Evolutionary conservation across 2,888 invertebrate species (phyloP).

Genomic region (Hyppa rectilinea): DNA sequence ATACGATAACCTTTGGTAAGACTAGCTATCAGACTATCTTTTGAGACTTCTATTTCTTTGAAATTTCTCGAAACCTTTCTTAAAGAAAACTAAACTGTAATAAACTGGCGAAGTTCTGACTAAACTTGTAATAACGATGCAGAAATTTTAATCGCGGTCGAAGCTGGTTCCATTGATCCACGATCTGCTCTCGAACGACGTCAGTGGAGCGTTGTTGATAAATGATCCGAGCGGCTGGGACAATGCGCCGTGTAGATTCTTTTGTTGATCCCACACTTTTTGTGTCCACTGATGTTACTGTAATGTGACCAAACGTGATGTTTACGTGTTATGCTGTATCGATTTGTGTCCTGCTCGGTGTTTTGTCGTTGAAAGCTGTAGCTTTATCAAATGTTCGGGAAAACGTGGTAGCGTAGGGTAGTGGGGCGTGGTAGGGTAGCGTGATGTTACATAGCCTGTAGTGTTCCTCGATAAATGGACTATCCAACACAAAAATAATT

Average conservation of each 20-base stretch:
- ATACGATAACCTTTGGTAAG: no score
- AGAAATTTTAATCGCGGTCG: slow-evolving; percentile 83
- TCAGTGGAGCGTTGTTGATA: slow-evolving; percentile 88
- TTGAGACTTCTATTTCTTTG: no score
- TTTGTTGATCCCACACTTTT: slow-evolving; percentile 87
- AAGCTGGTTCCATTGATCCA: slow-evolving; percentile 81
- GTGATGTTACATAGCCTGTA: no score
- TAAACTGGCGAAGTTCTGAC: slow-evolving; percentile 3
- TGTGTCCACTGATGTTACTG: slow-evolving; percentile 87
- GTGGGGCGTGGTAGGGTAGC: no score
- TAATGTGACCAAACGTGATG: slow-evolving; percentile 77
- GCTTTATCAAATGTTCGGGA: not conserved
- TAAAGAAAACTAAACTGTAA: not conserved
- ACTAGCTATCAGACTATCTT: no score
- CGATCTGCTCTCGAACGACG: slow-evolving; percentile 85
- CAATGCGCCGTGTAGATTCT: slow-evolving; percentile 89
- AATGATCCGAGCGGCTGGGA: slow-evolving; percentile 82
- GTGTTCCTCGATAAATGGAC: no score
- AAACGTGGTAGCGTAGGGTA: no score
- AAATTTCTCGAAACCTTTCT: not conserved
- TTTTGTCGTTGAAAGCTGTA: slow-evolving; percentile 15
- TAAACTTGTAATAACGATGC: slow-evolving; percentile 67
- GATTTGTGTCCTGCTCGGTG: slow-evolving; percentile 60
- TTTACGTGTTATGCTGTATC: slow-evolving; percentile 73
- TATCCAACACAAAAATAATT: no score